Percentiles rank a stretch among this genome's conserved stretches.
Evolutionary conservation across 64 coral and sea anemone genomes (phyloP).

Genomic region (Actinia tenebrosa): DNA sequence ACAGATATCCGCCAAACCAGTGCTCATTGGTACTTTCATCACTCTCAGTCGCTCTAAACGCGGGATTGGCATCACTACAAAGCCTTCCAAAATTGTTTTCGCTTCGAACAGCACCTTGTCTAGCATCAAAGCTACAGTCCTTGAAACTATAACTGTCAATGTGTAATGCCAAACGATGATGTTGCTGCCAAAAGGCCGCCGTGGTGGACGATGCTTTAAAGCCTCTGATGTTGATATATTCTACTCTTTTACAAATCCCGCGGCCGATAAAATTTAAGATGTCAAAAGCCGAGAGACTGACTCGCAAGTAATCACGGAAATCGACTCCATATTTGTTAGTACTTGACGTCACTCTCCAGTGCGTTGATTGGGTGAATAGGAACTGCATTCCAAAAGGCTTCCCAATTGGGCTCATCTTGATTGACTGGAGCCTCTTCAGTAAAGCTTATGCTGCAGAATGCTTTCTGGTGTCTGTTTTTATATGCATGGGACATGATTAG

Average conservation of each 20-base stretch:
- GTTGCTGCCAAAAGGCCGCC: constrained; percentile 31
- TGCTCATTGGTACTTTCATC: no score
- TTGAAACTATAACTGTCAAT: no score
- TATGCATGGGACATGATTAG: not conserved
- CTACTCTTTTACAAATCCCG: constrained; percentile 30
- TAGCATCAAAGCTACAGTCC: no score
- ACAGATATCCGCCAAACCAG: no score
- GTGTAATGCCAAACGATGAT: no score
- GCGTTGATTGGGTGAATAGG: constrained; percentile 10
- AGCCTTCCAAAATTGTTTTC: no score
- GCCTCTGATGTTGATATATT: constrained; percentile 50
- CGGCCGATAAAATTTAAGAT: constrained; percentile 19
- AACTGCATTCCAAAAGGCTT: not conserved
- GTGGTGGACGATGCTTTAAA: constrained; percentile 2
- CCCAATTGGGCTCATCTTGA: no score
- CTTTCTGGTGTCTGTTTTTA: not conserved
- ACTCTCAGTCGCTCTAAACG: no score
- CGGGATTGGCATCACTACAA: no score
- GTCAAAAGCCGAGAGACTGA: constrained; percentile 34
- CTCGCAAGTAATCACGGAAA: constrained; percentile 57
- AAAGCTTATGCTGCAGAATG: no score
- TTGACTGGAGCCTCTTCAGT: no score
- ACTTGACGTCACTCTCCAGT: constrained; percentile 29
- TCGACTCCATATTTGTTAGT: constrained; percentile 28
- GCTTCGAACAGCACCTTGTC: no score